A percentile compares a stretch with the other conserved stretches of the same genome.
Conservation (phyloP, 1,140 invertebrate genomes). For the Apolygus lucorum region DNA sequence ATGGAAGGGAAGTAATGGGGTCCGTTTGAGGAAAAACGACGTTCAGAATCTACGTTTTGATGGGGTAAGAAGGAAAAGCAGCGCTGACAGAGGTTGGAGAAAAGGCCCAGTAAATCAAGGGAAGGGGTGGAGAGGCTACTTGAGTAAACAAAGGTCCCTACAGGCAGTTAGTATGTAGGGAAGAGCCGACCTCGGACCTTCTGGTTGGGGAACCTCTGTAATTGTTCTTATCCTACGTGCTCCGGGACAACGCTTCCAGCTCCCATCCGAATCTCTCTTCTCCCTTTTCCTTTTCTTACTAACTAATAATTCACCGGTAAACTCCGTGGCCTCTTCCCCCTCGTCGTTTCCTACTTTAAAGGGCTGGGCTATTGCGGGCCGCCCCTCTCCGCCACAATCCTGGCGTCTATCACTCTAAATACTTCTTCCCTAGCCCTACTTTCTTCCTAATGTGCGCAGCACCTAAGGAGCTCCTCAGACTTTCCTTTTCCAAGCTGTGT, state of each 20-base stretch:
- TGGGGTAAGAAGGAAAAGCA: too few relatives aligned
- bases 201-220: background rate
- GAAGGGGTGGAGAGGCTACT: too few relatives aligned
- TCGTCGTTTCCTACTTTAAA: background rate
- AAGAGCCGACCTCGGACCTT: background rate
- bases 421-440: background rate
- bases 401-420: constrained; percentile 1
- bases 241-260: background rate
- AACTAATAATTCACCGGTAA: background rate
- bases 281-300: background rate
- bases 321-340: background rate
- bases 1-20: too few relatives aligned
- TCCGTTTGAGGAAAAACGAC: too few relatives aligned
- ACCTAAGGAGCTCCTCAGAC: background rate
- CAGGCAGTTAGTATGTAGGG: background rate
- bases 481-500: background rate
- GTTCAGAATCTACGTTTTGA: too few relatives aligned
- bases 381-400: background rate
- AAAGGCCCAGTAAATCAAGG: too few relatives aligned
- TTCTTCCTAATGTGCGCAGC: background rate
- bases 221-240: background rate
- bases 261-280: background rate
- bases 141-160: background rate
- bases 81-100: too few relatives aligned
- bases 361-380: background rate